A percentile compares a stretch with the other conserved stretches of the same genome.
These are phyloP conservation scores for Drosophila tripunctata DNA, from an alignment of 2,888 invertebrate genomes.

Conservation along the genomic window DNA sequence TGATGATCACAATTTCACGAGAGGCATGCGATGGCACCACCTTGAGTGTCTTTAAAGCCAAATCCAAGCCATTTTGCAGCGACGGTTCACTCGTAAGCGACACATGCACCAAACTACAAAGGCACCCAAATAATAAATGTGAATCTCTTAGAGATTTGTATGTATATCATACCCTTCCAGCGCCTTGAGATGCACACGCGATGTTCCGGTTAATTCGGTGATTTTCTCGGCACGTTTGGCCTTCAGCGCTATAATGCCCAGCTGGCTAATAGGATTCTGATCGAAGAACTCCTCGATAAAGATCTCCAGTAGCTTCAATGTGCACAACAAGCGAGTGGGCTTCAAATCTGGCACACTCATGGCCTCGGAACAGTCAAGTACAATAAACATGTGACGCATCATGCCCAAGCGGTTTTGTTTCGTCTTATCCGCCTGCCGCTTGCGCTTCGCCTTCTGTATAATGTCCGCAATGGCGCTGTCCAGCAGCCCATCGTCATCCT, in stretches of 20 bases:
- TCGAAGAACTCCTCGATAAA: slow-evolving; percentile 99
- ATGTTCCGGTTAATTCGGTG: slow-evolving; percentile 94
- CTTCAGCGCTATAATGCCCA: slow-evolving; percentile 95
- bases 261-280: slow-evolving; percentile 98
- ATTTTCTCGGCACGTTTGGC: slow-evolving; percentile 97
- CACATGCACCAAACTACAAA: slow-evolving; percentile 86
- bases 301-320: slow-evolving; percentile 94
- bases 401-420: slow-evolving; percentile 95
- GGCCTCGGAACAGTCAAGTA: slow-evolving; percentile 96
- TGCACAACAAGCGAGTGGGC: slow-evolving; percentile 94
- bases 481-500: slow-evolving; percentile 96
- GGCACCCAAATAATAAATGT: not conserved
- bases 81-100: slow-evolving; percentile 96
- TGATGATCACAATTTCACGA: slow-evolving; percentile 94
- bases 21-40: slow-evolving; percentile 97
- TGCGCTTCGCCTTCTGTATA: slow-evolving; percentile 94
- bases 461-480: slow-evolving; percentile 96
- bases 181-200: slow-evolving; percentile 91
- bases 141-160: no score
- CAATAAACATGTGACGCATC: slow-evolving; percentile 98
- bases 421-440: slow-evolving; percentile 88
- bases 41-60: slow-evolving; percentile 92
- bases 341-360: slow-evolving; percentile 98
- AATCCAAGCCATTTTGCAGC: slow-evolving; percentile 96
- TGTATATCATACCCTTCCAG: slow-evolving; percentile 85